Base-by-base conservation (phyloP, 2,113 vertebrate genomes). In the Podarcis raffonei region DNA sequence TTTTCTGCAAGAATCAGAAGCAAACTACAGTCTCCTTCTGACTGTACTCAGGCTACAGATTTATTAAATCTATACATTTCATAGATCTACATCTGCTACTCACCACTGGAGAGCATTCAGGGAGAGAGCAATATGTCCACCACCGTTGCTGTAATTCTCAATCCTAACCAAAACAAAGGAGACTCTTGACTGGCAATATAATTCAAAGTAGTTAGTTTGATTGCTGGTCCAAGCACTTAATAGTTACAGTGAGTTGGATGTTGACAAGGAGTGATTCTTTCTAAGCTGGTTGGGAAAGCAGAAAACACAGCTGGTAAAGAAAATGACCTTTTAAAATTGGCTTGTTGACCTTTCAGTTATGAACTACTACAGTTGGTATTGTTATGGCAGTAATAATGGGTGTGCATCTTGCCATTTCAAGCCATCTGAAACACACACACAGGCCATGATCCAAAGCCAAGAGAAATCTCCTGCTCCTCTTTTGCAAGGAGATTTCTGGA, bases 131-230 rank as follows among this genome's bases (percentile, higher is more conserved):
- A 48, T 48, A 48, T 48, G 48, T 48, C 48, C 5, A 62, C 59
- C 59, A 15, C 59, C 18, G 16, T 81, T 13, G 18, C 5, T 39
- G 35, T 92, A 48, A 23, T 53, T 30, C 25, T 23, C 6, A 93
- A 95, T 2, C 96, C 96, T 95, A 97, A 96, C 96, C 97, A 97
- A 97, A 97, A 97, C 96, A 96, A 97, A 97, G 92, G 95, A 93
- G 95, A 95, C 94, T 91, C 91, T 96, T 96, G 96, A 96, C 96
- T 96, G 95, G 89, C 89, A 68, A 90, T 91, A 30, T 94, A 95
- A 94, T 23, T 86, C 5, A 48, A 93, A 94, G 95, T 97, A 96
- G 96, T 96, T 96, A 95, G 96, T 93, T 95, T 94, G 90, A 57
- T 93, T 88, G 35, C 35, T 93, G 95, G 93, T 95, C 95, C 93